phyloP scores from a whole-genome alignment of 2,797 vertebrate species.

The Eutrigla gurnardus region DNA sequence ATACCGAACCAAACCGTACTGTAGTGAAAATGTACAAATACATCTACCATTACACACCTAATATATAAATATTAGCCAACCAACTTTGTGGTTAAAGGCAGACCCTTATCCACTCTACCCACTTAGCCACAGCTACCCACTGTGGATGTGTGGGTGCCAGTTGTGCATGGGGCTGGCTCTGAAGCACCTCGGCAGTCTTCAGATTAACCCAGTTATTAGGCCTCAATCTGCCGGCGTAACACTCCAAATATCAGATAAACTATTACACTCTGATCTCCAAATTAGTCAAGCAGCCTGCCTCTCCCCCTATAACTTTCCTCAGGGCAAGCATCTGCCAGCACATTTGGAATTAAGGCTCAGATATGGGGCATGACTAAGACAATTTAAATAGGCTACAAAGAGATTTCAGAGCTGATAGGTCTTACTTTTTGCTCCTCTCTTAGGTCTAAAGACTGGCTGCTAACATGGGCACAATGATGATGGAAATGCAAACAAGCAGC shows the following conservation, averaged over 20 bases:
- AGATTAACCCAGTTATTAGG: slow-evolving; percentile 42
- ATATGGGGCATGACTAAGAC: slow-evolving; percentile 21
- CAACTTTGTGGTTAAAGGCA: no score
- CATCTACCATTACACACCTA: no score
- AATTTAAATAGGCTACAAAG: slow-evolving; percentile 10
- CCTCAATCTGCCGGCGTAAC: slow-evolving; percentile 17
- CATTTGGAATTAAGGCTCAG: slow-evolving; percentile 39
- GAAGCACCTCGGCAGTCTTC: slow-evolving; percentile 16
- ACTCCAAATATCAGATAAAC: slow-evolving; percentile 26
- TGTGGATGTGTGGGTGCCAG: background rate
- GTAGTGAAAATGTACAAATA: no score
- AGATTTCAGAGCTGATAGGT: slow-evolving; percentile 7
- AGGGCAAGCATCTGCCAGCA: slow-evolving; percentile 60
- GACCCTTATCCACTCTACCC: no score
- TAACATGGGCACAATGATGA: slow-evolving; percentile 33
- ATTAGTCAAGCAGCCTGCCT: slow-evolving; percentile 30
- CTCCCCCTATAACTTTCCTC: slow-evolving; percentile 15
- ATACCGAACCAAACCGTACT: no score
- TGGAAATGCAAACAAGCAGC: slow-evolving; percentile 49
- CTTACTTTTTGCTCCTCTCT: background rate
- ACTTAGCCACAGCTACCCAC: no score
- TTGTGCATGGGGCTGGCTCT: background rate
- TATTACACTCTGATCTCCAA: slow-evolving; percentile 30
- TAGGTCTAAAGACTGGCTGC: background rate
- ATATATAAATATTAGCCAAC: no score